These are phyloP conservation scores for Diachasmimorpha longicaudata DNA, from an alignment of 1,140 invertebrate species.

Conservation along the genomic window DNA sequence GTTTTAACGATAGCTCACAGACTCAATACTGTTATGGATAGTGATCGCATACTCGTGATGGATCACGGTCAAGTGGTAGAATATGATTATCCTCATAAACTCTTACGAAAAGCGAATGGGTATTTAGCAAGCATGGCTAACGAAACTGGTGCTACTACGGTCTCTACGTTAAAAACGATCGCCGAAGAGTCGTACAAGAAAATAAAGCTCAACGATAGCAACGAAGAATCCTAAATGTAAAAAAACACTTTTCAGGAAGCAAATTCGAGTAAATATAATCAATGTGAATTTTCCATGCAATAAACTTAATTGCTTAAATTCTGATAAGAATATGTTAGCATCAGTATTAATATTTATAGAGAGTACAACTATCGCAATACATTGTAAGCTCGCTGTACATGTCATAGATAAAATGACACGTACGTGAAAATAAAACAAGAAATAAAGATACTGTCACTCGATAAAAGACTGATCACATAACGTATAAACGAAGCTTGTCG, in stretches of 20 bases:
- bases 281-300: too few species aligned
- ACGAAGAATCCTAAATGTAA: too few species aligned
- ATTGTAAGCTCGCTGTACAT: too few species aligned
- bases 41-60: constrained; percentile 60
- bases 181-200: constrained; percentile 48
- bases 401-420: too few species aligned
- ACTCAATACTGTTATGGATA: constrained; percentile 65
- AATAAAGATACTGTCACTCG: constrained; percentile 7
- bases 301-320: too few species aligned
- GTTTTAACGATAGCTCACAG: constrained; percentile 71
- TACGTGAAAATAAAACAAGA: not conserved
- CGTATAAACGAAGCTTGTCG: too few species aligned
- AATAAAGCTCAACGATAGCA: not conserved
- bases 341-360: too few species aligned
- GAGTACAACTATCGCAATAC: too few species aligned
- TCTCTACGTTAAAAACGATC: constrained; percentile 51
- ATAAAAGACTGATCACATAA: too few species aligned
- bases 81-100: constrained; percentile 66
- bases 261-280: too few species aligned
- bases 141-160: constrained; percentile 59
- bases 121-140: constrained; percentile 58
- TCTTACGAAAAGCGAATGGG: constrained; percentile 60
- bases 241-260: too few species aligned
- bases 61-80: constrained; percentile 60
- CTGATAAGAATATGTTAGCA: too few species aligned